Evolutionary conservation across 2,113 vertebrate species (phyloP).

Genomic region (Platycercus adscitus): DNA sequence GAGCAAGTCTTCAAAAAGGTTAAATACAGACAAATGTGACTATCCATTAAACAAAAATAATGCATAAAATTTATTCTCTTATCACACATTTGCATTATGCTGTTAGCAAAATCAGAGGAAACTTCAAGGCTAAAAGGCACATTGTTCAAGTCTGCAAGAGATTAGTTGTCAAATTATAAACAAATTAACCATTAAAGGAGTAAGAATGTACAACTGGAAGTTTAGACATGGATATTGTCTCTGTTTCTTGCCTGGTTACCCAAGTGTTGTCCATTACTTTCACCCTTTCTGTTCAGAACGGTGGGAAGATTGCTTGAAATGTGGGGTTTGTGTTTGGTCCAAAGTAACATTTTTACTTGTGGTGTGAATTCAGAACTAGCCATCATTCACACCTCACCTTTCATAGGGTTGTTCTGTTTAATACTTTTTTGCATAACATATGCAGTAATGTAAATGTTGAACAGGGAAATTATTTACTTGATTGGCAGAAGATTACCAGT

Average conservation of each 20-base stretch:
- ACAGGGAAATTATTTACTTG: neutral
- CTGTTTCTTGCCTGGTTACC: neutral
- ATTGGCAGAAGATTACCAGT: neutral
- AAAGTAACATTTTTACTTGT: neutral
- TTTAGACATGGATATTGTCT: neutral
- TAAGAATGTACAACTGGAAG: neutral
- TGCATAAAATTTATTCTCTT: neutral
- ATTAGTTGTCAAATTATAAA: neutral
- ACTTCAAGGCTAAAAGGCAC: neutral
- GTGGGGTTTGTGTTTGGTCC: accelerated
- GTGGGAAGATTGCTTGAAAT: neutral
- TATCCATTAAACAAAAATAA: constrained; percentile 16
- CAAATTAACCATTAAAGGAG: neutral
- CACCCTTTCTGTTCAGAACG: neutral
- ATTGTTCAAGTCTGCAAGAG: neutral
- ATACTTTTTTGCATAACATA: neutral
- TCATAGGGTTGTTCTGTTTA: neutral
- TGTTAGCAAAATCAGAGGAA: neutral
- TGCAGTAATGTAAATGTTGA: neutral
- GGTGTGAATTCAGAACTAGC: neutral
- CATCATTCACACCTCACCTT: neutral
- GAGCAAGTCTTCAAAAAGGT: neutral
- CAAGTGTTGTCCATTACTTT: neutral
- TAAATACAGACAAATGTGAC: neutral
- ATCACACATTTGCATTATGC: neutral